Conservation (phyloP, 53 echinoderm and acorn worm species). For the Echinometra lucunter region DNA sequence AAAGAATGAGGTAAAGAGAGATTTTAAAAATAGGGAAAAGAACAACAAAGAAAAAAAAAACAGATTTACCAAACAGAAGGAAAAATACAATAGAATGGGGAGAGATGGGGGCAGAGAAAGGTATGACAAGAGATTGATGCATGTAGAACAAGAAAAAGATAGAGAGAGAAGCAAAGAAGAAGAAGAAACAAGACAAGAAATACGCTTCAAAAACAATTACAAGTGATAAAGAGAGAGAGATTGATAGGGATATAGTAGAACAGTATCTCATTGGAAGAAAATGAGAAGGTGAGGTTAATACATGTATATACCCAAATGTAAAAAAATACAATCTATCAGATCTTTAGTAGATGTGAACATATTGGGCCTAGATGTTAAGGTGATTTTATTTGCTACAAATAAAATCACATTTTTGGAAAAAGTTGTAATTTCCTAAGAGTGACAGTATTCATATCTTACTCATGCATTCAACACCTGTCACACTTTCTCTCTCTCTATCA, state of each 20-base stretch:
- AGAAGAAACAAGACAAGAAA: no score
- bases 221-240: not conserved
- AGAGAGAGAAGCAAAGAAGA: no score
- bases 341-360: slow-evolving; percentile 20
- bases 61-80: not conserved
- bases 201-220: no score
- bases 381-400: no score
- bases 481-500: no score
- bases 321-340: not conserved
- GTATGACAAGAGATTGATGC: not conserved
- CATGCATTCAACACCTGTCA: no score
- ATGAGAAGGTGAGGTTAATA: not conserved
- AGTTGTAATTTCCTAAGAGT: no score
- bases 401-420: no score
- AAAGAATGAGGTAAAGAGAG: not conserved
- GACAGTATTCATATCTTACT: no score
- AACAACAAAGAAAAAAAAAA: not conserved
- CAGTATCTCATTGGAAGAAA: not conserved
- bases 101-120: not conserved
- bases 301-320: no score
- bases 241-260: not conserved
- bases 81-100: not conserved
- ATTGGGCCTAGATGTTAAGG: not conserved
- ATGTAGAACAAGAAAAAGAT: no score
- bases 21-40: no score